These are phyloP conservation scores for Tigriopus californicus DNA, from an alignment of 2,888 invertebrate genomes.

Conservation along the genomic window DNA sequence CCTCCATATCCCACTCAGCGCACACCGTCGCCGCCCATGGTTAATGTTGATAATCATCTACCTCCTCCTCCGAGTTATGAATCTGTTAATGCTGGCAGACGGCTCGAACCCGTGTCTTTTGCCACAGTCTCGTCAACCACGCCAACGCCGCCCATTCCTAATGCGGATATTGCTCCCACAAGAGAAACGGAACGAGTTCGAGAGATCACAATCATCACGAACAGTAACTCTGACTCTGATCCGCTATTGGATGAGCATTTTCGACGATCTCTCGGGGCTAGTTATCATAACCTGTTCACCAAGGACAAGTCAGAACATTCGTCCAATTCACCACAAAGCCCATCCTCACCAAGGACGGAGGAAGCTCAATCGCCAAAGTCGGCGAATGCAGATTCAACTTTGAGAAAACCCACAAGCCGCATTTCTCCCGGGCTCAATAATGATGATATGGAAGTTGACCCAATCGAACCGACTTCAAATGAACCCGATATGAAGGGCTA, in stretches of 20 bases:
- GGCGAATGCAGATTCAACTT: no score
- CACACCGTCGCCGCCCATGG: background rate
- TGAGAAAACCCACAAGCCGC: no score
- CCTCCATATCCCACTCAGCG: background rate
- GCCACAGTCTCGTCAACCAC: no score
- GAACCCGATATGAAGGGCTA: slow-evolving; percentile 5
- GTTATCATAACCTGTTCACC: slow-evolving; percentile 22
- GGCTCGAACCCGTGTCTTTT: no score
- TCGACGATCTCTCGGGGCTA: slow-evolving; percentile 58
- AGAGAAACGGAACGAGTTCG: background rate
- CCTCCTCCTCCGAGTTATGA: slow-evolving; percentile 11
- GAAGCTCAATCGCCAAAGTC: no score
- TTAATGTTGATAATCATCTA: background rate
- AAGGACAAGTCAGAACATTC: slow-evolving; percentile 7
- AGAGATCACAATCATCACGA: slow-evolving; percentile 12
- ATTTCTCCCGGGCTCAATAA: no score
- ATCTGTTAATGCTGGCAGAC: no score
- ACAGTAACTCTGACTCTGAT: slow-evolving; percentile 29
- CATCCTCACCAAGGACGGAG: background rate
- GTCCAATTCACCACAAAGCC: background rate
- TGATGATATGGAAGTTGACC: background rate
- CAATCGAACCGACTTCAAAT: background rate
- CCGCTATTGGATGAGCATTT: slow-evolving; percentile 91
- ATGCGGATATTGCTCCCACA: no score
- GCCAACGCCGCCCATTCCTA: no score